These are phyloP conservation scores for Harpagifer antarcticus DNA, from an alignment of 2,797 vertebrate species.

Conservation along the genomic window DNA sequence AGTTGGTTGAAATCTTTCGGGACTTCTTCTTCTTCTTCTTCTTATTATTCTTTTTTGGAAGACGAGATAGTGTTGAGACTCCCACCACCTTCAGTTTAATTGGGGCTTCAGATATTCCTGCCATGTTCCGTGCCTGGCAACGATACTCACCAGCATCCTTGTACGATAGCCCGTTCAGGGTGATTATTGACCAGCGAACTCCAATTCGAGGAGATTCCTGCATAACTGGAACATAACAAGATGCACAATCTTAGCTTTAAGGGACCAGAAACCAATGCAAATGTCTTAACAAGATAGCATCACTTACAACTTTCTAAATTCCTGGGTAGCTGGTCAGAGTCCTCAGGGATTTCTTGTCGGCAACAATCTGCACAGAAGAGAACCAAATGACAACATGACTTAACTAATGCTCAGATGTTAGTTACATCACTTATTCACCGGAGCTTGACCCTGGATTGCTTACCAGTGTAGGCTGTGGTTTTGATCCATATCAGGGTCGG, in stretches of 20 bases:
- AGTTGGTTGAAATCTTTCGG: slow-evolving; percentile 48
- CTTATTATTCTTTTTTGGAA: slow-evolving; percentile 52
- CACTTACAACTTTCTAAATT: slow-evolving; percentile 78
- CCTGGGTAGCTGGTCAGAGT: slow-evolving; percentile 69
- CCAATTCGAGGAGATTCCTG: slow-evolving; percentile 92
- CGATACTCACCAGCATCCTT: slow-evolving; percentile 93
- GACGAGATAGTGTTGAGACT: slow-evolving; percentile 63
- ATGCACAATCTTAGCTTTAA: not conserved
- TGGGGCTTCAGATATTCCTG: slow-evolving; percentile 89
- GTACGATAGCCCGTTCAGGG: slow-evolving; percentile 90
- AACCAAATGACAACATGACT: slow-evolving; percentile 23
- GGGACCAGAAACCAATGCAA: not conserved
- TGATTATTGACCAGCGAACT: slow-evolving; percentile 93
- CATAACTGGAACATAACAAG: slow-evolving; percentile 84
- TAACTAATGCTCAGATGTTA: not conserved
- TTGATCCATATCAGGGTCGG: slow-evolving; percentile 91
- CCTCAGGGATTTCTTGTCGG: slow-evolving; percentile 52
- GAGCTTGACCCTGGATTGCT: not conserved
- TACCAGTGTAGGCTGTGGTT: slow-evolving; percentile 86
- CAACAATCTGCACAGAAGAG: slow-evolving; percentile 74
- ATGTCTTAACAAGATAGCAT: not conserved
- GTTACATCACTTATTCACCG: not conserved
- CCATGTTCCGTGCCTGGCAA: slow-evolving; percentile 94
- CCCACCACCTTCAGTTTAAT: slow-evolving; percentile 92
- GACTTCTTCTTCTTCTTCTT: slow-evolving; percentile 12